Percentiles rank a stretch among this genome's conserved stretches.
These are phyloP conservation scores for Nipponia nippon DNA, from an alignment of 2,113 vertebrate genomes.

Conservation along the genomic window DNA sequence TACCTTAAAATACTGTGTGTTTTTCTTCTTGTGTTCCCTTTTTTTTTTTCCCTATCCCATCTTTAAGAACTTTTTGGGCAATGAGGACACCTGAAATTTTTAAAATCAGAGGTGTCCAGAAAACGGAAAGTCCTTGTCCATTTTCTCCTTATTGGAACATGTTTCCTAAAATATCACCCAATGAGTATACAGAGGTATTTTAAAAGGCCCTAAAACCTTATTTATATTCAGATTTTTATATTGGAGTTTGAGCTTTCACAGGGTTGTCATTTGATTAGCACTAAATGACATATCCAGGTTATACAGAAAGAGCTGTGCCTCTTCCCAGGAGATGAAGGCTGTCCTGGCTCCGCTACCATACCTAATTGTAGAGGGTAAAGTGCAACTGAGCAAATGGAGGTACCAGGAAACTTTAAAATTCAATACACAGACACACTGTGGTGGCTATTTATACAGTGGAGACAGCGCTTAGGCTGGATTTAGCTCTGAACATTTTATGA, in stretches of 20 bases:
- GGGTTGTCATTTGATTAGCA: not conserved
- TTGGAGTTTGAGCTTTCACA: not conserved
- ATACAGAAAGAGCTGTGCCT: not conserved
- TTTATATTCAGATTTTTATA: not conserved
- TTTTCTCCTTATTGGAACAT: not conserved
- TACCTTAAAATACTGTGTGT: not conserved
- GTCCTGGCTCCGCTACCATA: not conserved
- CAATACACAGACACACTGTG: not conserved
- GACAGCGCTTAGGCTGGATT: not conserved
- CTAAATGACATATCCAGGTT: not conserved
- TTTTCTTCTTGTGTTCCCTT: not conserved
- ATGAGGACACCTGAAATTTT: not conserved
- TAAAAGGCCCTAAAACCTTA: not conserved
- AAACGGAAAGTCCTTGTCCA: not conserved
- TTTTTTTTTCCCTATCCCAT: not conserved
- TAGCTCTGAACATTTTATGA: not conserved
- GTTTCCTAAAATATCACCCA: constrained; percentile 15
- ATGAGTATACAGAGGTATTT: not conserved
- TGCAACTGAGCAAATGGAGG: not conserved
- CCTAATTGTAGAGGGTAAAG: not conserved
- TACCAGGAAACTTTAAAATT: constrained; percentile 11
- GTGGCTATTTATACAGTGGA: not conserved
- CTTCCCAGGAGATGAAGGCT: not conserved
- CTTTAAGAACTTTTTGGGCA: not conserved
- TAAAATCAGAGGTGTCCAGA: not conserved